phyloP scores from a whole-genome alignment of 2,888 invertebrate genomes.

The Pachycephus smyrnensis region DNA sequence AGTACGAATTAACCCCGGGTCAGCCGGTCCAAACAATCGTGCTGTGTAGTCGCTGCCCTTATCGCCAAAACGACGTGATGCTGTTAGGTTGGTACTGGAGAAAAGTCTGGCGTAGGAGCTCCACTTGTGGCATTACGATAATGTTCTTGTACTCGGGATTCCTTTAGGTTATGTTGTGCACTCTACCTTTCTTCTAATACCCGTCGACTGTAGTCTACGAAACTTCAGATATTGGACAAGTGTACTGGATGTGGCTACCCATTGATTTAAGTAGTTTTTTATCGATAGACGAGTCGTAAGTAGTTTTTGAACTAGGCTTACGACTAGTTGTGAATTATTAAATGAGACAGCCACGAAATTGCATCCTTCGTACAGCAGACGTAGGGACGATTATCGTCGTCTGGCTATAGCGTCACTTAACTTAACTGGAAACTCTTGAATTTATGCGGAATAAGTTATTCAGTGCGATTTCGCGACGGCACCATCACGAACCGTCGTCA shows the following conservation, averaged over 20 bases:
- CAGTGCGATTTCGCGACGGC: not conserved
- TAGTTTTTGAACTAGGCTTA: not conserved
- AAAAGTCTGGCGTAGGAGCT: not conserved
- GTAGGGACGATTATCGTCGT: not conserved
- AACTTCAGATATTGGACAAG: not conserved
- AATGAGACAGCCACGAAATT: not conserved
- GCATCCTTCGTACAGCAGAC: not conserved
- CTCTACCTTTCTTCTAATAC: not conserved
- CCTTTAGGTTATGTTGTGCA: not conserved
- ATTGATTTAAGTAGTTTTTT: not conserved
- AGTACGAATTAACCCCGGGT: slow-evolving; percentile 20
- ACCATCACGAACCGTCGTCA: not conserved
- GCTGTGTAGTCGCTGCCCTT: not conserved
- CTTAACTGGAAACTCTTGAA: not conserved
- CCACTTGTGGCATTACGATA: not conserved
- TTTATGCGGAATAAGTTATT: not conserved
- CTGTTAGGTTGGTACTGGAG: not conserved
- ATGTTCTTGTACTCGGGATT: not conserved
- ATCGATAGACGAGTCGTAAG: not conserved
- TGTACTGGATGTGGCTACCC: not conserved
- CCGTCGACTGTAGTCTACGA: not conserved
- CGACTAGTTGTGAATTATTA: not conserved
- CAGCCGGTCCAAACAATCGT: slow-evolving; percentile 13
- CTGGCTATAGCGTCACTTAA: not conserved
- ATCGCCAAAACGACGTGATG: slow-evolving; percentile 6